phyloP scores from a whole-genome alignment of 2,113 vertebrate genomes.

The Vulpes vulpes region DNA sequence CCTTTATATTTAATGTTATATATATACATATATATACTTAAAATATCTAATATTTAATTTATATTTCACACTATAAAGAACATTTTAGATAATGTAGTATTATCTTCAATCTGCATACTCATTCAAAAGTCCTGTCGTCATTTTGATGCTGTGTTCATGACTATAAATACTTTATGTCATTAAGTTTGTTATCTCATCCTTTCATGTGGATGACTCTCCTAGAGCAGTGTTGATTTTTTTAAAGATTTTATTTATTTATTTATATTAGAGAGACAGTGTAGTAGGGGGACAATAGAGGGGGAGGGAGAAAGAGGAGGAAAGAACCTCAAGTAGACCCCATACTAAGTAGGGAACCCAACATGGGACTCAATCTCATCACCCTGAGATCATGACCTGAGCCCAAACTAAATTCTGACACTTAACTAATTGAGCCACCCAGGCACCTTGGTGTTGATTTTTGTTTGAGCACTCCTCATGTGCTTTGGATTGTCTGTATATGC shows the following conservation, averaged over 20 bases:
- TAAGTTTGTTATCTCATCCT: neutral
- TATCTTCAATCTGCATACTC: neutral
- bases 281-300: neutral
- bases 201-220: neutral
- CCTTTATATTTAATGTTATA: neutral
- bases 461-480: neutral
- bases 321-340: neutral
- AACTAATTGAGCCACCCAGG: neutral
- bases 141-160: neutral
- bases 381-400: neutral
- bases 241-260: neutral
- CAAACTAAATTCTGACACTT: neutral
- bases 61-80: neutral
- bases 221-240: neutral
- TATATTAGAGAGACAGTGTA: neutral
- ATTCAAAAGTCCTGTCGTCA: neutral
- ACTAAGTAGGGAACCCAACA: neutral
- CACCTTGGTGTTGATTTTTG: neutral
- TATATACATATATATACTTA: neutral
- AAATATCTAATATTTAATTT: constrained; percentile 4
- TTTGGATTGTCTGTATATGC: neutral
- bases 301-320: neutral
- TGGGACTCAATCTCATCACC: neutral
- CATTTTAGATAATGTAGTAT: neutral
- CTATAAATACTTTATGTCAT: neutral